Base-by-base conservation (phyloP, 2,113 vertebrate species). In the Daboia siamensis region DNA sequence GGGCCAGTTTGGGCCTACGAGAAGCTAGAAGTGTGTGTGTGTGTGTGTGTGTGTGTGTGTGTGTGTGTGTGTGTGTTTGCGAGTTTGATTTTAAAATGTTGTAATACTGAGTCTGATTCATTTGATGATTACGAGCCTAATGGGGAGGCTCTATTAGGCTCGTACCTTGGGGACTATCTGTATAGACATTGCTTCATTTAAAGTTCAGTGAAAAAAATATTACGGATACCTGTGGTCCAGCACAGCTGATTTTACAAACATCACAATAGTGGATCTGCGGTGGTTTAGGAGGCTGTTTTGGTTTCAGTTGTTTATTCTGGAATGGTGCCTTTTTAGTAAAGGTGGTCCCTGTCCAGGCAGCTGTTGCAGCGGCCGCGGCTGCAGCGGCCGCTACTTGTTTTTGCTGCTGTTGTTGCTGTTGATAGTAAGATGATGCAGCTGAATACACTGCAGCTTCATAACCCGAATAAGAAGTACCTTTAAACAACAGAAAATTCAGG, bases 191-290 rank as follows among this genome's bases (percentile, higher is more conserved):
- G 44, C 6, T 44, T 74, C 0, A 2, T 24, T 90, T 88, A 23
- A 46, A 24, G 12, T 33, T 57, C 11, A 57, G n/a, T 23, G 26
- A 7, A 0, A 87, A 93, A 93, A 64, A 59, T 39, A 55, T 23
- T 26, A 85, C 39, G 8, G 46, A 9, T 93, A 99, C 99, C 98
- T 99, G 99, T 48, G 99, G 99, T 96, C 99, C 99, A 91, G 99
- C 99, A 97, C 99, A 99, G 97, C 99, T 99, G 98, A 99, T 99
- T 97, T 99, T 99, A 96, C 99, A 99, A 94, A 99, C 99, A 2
- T 99, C 99, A 96, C 99, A 99, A 96, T 99, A 99, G 97, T 99
- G 99, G 96, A 99, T 99, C 98, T 99, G 99, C 55, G 99, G 99
- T 0, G 99, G 99, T 95, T 99, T 99, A 85, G 99, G 99, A 21